Base-by-base conservation (phyloP, 2,888 invertebrate genomes). In the Chrysolina oricalcia region DNA sequence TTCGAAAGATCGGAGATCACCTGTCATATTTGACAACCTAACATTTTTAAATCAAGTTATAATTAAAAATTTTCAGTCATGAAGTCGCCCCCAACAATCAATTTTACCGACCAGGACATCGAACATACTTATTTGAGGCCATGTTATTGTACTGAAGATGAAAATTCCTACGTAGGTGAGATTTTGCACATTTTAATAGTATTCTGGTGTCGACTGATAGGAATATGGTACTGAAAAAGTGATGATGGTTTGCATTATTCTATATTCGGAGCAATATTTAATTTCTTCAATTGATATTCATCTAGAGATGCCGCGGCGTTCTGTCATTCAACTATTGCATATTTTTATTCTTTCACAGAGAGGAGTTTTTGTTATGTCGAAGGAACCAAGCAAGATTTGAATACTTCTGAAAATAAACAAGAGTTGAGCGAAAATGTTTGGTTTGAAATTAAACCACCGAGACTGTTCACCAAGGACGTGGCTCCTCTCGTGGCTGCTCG, bases 401-500 rank as follows among this genome's bases (percentile, higher is more conserved):
- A 79, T 35, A 72, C 69, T 3, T 81, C 84, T 0, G 75, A 75
- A 13, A 77, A 73, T 35, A 43, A 66, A 17, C 46, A 64, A 19
- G 83, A 82, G 59, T 70, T 85, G 19, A 76, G 77, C 15, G 84
- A 85, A 78, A 81, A 83, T 27, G 82, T 86, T 11, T 86, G 86
- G 86, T 80, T 71, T 48, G 78, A 81, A 68, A 77, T 81, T 43
- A 82, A 81, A 63, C 86, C 86, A 5, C 86, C 86, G 0, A 77
- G 68, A 9, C 76, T 82, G 56, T 78, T 81, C 70, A 74, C 72
- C 4, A 75, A 77, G 63, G 65, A 73, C 8, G 50, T 72, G 66
- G 50, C 72, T 21, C 85, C 86, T 8, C 67, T 81, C n/a, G 81
- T 86, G 27, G 82, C 84, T n/a, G 85, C 86, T 3, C 79, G 86